phyloP scores from a whole-genome alignment of 2,113 vertebrate genomes.

The Misgurnus anguillicaudatus region DNA sequence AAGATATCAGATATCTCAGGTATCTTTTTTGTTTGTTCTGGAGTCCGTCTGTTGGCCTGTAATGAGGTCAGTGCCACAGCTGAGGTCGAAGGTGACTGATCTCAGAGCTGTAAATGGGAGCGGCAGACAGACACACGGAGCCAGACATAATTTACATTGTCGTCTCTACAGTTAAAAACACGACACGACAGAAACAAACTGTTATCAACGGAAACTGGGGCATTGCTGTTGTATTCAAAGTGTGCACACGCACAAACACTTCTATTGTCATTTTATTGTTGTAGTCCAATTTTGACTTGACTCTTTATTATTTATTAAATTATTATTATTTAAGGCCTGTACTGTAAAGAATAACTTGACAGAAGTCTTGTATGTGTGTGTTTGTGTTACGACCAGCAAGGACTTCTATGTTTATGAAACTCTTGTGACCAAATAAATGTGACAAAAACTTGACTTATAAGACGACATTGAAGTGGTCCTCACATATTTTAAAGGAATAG shows the following conservation, averaged over 20 bases:
- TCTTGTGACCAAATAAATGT: slow-evolving; percentile 6
- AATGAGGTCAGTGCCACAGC: slow-evolving; percentile 16
- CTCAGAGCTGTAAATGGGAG: slow-evolving; percentile 9
- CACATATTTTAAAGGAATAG: no score
- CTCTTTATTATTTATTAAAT: slow-evolving; percentile 32
- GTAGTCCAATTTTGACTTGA: slow-evolving; percentile 43
- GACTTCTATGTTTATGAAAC: slow-evolving; percentile 26
- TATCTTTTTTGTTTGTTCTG: background rate
- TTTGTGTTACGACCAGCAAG: slow-evolving; percentile 15
- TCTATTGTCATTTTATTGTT: slow-evolving; percentile 26
- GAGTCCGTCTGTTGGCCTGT: background rate
- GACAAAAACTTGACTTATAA: background rate
- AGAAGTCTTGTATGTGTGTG: slow-evolving; percentile 7
- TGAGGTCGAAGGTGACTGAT: slow-evolving; percentile 14
- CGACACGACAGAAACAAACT: slow-evolving; percentile 18
- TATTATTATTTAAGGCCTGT: slow-evolving; percentile 28
- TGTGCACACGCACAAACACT: background rate
- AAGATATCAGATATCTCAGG: background rate
- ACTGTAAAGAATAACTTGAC: slow-evolving; percentile 47
- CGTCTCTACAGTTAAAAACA: slow-evolving; percentile 33
- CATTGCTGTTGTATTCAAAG: slow-evolving; percentile 43
- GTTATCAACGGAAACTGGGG: slow-evolving; percentile 37
- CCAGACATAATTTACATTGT: slow-evolving; percentile 42
- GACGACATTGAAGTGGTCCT: no score
- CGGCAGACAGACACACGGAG: slow-evolving; percentile 29